Percentiles rank a stretch among this genome's conserved stretches.
Conservation (phyloP, 2,888 invertebrate genomes). For the Diadegma fenestrale region DNA sequence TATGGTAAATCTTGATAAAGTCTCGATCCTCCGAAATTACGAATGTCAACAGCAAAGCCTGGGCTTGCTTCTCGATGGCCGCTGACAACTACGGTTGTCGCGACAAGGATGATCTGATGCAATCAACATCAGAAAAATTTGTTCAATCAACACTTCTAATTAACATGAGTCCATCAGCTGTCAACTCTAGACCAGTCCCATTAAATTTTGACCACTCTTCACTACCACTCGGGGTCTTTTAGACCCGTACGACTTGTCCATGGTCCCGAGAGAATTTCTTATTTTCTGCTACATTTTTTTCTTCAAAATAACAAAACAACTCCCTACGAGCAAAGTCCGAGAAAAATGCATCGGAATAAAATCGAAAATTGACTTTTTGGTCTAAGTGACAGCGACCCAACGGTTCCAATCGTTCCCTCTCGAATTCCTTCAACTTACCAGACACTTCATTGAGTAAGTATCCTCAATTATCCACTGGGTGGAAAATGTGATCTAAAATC, state of each 20-base stretch:
- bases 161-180: neutral
- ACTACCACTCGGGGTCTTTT: neutral
- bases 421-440: slow-evolving; percentile 60
- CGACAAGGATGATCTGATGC: slow-evolving; percentile 74
- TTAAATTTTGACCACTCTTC: neutral
- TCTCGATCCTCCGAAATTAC: slow-evolving; percentile 70
- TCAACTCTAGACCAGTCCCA: neutral
- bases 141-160: neutral
- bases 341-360: neutral
- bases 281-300: neutral
- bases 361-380: neutral
- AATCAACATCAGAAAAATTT: neutral
- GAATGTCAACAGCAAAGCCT: slow-evolving; percentile 70
- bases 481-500: neutral
- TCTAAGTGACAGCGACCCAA: neutral
- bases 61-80: slow-evolving; percentile 70
- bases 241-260: neutral
- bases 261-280: neutral
- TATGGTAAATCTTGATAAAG: slow-evolving; percentile 66
- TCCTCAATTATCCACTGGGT: neutral
- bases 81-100: slow-evolving; percentile 69
- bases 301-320: neutral
- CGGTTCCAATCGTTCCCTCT: neutral
- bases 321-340: neutral
- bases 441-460: slow-evolving; percentile 50